Evolutionary conservation across 2,113 vertebrate species (phyloP), one percentile per base, ranked within the genome.

Genomic region (Cettia cetti): DNA sequence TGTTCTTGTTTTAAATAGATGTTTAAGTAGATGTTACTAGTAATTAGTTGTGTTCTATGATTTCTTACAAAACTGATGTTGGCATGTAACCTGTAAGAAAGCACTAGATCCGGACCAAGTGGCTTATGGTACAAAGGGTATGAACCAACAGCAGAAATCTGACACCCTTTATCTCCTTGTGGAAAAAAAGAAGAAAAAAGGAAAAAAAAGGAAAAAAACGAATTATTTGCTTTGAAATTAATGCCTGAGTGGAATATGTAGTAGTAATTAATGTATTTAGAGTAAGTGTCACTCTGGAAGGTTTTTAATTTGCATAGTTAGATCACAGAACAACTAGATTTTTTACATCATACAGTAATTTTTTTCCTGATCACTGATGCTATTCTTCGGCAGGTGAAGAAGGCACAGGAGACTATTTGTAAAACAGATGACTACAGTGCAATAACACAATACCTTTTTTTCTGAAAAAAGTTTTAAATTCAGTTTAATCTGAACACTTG

Each of bases 401-500:
- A 3, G 15, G 21, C 5, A 4, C 20, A 19, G 44, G 26, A 56
- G 49, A 10, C 27, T 20, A 5, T 75, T 70, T 78, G 39, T 59
- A 33, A 68, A 77, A 47, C 23, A 71, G 44, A 11, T 57, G 3
- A 26, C 15, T 42, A 1, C 31, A 33, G 8, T 12, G 17, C 23
- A 13, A 5, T 24, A 53, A 19, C 22, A 23, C 7, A 2, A 6
- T 19, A n/a, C 0, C 0, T 9, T 70, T 49, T 52, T 70, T 76
- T 53, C 66, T 10, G 31, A 37, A 61, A 65, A 19, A 45, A 17
- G 11, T 19, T 61, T 60, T 37, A n/a, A 77, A 44, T 59, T 59
- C 31, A 28, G 5, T 63, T 79, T 76, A 54, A 74, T n/a, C 26
- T 50, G 81, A 76, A 45, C 56, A 71, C 17, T 39, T 31, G 6